Evolutionary conservation across 2,888 invertebrate genomes (phyloP).

Genomic region (Eilema caniola): DNA sequence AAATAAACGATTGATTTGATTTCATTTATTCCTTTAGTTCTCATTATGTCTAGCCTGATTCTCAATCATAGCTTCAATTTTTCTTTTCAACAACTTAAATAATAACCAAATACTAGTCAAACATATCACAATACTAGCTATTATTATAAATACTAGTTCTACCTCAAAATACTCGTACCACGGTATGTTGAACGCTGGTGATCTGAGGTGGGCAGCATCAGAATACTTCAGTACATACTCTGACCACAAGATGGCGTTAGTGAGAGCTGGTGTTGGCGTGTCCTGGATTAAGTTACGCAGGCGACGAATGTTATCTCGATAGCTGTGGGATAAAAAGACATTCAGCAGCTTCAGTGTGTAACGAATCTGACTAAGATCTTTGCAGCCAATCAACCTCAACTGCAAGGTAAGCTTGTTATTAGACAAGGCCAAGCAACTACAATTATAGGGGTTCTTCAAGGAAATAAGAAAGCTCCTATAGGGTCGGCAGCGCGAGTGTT

Average conservation of each 20-base stretch:
- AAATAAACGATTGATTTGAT: too few species aligned
- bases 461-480: too few species aligned
- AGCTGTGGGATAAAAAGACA: constrained; percentile 14
- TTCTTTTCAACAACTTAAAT: not conserved
- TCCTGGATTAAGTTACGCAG: constrained; percentile 7
- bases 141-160: constrained; percentile 14
- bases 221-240: constrained; percentile 25
- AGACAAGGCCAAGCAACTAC: too few species aligned
- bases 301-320: constrained; percentile 12
- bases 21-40: not conserved
- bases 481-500: too few species aligned
- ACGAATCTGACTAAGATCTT: too few species aligned
- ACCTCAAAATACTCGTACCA: constrained; percentile 21
- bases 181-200: constrained; percentile 13
- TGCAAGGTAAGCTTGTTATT: too few species aligned
- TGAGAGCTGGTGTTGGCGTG: not conserved
- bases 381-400: too few species aligned
- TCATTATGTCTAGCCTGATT: constrained; percentile 11
- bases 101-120: not conserved
- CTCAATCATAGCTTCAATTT: constrained; percentile 16
- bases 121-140: constrained; percentile 5
- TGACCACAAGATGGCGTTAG: constrained; percentile 21
- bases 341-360: not conserved
- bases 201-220: constrained; percentile 2
- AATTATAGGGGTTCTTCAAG: too few species aligned